phyloP scores from a whole-genome alignment of 2,888 invertebrate species.

The Drosophila mettleri region DNA sequence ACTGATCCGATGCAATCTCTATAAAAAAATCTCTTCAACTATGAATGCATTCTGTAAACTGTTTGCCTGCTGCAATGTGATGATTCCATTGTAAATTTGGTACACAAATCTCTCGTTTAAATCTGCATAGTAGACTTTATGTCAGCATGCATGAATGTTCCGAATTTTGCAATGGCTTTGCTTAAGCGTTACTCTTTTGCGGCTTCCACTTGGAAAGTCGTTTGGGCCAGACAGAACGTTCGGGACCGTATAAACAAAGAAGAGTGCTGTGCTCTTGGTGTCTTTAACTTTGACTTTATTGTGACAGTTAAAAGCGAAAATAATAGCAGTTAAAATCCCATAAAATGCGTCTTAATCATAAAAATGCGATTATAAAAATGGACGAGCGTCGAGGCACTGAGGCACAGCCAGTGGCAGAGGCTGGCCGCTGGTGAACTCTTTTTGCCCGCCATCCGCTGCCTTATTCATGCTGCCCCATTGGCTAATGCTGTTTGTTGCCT shows the following conservation, averaged over 20 bases:
- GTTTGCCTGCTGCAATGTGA: conserved; percentile 8
- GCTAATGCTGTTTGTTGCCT: conserved; percentile 55
- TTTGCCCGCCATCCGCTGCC: conserved; percentile 12
- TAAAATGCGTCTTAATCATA: conserved; percentile 83
- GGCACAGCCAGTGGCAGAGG: background rate
- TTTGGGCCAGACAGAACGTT: conserved; percentile 41
- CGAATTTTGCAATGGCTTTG: background rate
- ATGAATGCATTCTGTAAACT: background rate
- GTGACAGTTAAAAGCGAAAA: conserved; percentile 81
- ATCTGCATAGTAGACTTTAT: conserved; percentile 61
- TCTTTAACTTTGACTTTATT: conserved; percentile 80
- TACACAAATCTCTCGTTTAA: conserved; percentile 30
- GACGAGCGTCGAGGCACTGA: conserved; percentile 45
- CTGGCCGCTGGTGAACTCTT: conserved; percentile 49
- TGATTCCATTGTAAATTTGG: conserved; percentile 26
- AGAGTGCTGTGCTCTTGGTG: conserved; percentile 65
- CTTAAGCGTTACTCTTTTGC: background rate
- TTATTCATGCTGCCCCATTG: conserved; percentile 19
- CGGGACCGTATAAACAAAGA: conserved; percentile 66
- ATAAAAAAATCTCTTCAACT: background rate
- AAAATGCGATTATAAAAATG: conserved; percentile 82
- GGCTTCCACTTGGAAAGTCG: conserved; percentile 10
- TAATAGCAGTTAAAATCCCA: conserved; percentile 80
- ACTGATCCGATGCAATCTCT: too few species aligned
- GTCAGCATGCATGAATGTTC: conserved; percentile 37